A percentile compares a stretch with the other conserved stretches of the same genome.
Conservation (phyloP, 2,113 vertebrate species). For the Myiopsitta monachus region DNA sequence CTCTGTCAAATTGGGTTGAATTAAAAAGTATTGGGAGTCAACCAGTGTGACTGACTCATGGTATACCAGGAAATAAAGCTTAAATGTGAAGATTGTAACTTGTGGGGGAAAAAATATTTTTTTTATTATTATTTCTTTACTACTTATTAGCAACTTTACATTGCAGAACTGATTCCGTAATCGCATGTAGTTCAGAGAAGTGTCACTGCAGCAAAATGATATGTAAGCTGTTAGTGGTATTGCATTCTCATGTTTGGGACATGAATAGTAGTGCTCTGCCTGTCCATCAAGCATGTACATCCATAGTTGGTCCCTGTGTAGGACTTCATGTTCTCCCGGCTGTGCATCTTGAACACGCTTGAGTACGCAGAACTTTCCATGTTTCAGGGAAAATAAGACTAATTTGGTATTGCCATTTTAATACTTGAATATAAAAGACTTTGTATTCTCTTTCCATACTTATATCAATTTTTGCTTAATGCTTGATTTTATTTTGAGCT, state of each 20-base stretch:
- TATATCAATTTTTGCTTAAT: not conserved
- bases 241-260: not conserved
- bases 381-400: not conserved
- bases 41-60: not conserved
- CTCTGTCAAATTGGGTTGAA: not conserved
- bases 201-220: not conserved
- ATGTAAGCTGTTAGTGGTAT: not conserved
- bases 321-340: not conserved
- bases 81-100: not conserved
- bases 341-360: not conserved
- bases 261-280: not conserved
- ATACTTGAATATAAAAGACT: not conserved
- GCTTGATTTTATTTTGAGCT: not conserved
- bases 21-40: not conserved
- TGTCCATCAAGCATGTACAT: not conserved
- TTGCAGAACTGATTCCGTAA: not conserved
- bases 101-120: not conserved
- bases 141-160: not conserved
- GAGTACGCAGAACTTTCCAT: not conserved
- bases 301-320: not conserved
- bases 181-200: not conserved
- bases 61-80: not conserved
- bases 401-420: not conserved
- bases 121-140: not conserved
- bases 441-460: not conserved